Percentiles rank a stretch among this genome's conserved stretches.
Evolutionary conservation across 2,113 vertebrate species (phyloP).

Genomic region (Sylvilagus bachmani): DNA sequence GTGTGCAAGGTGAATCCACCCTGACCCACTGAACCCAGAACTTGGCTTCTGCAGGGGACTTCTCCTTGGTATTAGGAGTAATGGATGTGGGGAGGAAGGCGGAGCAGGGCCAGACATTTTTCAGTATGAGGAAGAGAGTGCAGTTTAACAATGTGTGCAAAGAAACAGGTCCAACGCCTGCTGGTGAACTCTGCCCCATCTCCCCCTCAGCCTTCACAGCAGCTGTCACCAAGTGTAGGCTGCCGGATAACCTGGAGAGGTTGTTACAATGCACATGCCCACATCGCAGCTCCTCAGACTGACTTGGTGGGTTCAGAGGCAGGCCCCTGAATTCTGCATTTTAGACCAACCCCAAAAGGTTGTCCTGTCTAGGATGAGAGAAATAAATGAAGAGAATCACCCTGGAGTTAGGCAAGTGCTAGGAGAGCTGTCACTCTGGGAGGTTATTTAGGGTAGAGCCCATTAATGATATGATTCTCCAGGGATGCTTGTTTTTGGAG

Average conservation of each 20-base stretch:
- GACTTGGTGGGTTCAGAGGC: background rate
- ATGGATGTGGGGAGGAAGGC: background rate
- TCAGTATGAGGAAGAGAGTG: background rate
- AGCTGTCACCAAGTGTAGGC: background rate
- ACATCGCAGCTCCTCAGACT: background rate
- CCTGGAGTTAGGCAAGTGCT: background rate
- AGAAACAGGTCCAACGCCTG: background rate
- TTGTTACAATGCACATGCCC: background rate
- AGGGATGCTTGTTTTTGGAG: background rate
- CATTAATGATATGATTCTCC: background rate
- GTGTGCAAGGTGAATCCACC: background rate
- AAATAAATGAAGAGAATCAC: constrained; percentile 27
- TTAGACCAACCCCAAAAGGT: background rate
- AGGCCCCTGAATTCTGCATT: background rate
- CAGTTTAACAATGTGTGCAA: background rate
- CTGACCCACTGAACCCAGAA: background rate
- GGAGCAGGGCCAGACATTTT: background rate
- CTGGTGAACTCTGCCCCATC: background rate
- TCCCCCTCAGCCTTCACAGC: background rate
- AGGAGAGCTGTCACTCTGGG: background rate
- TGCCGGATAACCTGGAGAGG: background rate
- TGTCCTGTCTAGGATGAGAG: background rate
- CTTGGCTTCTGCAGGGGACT: background rate
- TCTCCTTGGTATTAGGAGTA: background rate
- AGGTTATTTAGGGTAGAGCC: background rate